Base-by-base conservation (phyloP, 2,888 invertebrate species). In the Priapulus caudatus region DNA sequence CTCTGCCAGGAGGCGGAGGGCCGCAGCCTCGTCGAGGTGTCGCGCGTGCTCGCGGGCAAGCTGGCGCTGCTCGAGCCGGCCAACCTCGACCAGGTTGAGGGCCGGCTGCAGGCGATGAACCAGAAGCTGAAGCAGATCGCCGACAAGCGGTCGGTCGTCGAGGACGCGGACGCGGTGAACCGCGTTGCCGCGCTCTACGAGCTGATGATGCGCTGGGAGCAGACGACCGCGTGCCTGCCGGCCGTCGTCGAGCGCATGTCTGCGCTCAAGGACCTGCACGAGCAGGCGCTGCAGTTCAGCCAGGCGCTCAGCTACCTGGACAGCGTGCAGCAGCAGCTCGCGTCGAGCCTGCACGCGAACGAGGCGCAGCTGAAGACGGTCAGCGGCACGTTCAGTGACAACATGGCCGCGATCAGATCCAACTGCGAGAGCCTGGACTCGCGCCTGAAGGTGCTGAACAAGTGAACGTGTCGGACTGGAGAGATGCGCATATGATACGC, bases 51-150 rank as follows among this genome's bases (percentile, higher is more conserved):
- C 20, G 82, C 83, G 58, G 82, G 86, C 1, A 85, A 85, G 66
- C 78, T 87, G 43, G 79, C 83, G 10, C 72, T 92, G 15, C 72
- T 93, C 56, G 89, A 92, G 63, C 81, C 84, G 0, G 76, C 78
- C 15, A 87, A 91, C 66, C 70, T 92, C 56, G 89, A 91, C 65
- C 78, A 81, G 45, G 82, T 90, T 50, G 92, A 93, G 69, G 83
- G 82, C 2, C 78, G 90, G 52, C 75, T 90, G 45, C 76, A 81
- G 0, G 78, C 82, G 10, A 76, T 93, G 45, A 75, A 83, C 2
- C 78, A 82, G 50, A 85, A 84, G 71, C 81, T 92, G 71, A 86
- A 86, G 60, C 79, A 80, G 43, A 74, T 85, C 44, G 72, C 75
- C 52, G 82, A 76, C 70, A 79, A 79, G 59, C 82, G 75, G 67